Percentiles rank a stretch among this genome's conserved stretches.
Conservation (phyloP, 2,888 invertebrate species). For the Actias luna region DNA sequence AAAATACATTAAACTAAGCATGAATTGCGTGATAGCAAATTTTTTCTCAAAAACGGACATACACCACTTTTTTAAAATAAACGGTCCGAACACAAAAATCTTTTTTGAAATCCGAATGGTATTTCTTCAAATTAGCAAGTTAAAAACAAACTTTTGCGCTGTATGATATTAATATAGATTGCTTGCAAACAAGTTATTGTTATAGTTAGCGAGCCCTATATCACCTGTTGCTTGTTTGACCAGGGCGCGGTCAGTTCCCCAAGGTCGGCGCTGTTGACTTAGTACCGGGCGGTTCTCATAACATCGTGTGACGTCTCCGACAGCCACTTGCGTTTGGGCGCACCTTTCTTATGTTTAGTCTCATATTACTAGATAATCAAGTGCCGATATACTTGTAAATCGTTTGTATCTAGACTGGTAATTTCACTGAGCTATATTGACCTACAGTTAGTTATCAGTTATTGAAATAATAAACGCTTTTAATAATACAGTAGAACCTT, state of each 20-base stretch:
- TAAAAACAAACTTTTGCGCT: too few species aligned
- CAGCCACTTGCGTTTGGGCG: neutral
- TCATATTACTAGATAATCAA: neutral
- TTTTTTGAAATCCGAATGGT: too few species aligned
- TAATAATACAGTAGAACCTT: too few species aligned
- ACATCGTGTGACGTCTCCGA: neutral
- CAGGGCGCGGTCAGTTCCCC: constrained; percentile 3
- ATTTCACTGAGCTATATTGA: neutral
- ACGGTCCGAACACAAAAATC: neutral
- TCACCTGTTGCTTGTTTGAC: constrained; percentile 16
- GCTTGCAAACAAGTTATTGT: neutral
- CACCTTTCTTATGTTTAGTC: neutral
- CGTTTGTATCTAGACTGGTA: neutral
- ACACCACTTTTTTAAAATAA: too few species aligned
- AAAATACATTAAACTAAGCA: too few species aligned
- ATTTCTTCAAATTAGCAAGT: too few species aligned
- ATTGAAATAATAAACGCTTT: too few species aligned
- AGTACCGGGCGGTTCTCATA: constrained; percentile 2
- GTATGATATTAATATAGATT: too few species aligned
- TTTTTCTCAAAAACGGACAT: too few species aligned
- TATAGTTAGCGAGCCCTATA: neutral
- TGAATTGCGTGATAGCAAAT: too few species aligned
- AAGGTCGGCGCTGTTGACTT: constrained; percentile 14
- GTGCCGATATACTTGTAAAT: neutral
- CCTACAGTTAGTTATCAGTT: too few species aligned